A percentile compares a stretch with the other conserved stretches of the same genome.
Conservation (phyloP, 1,140 invertebrate genomes). For the Macrobrachium nipponense region DNA sequence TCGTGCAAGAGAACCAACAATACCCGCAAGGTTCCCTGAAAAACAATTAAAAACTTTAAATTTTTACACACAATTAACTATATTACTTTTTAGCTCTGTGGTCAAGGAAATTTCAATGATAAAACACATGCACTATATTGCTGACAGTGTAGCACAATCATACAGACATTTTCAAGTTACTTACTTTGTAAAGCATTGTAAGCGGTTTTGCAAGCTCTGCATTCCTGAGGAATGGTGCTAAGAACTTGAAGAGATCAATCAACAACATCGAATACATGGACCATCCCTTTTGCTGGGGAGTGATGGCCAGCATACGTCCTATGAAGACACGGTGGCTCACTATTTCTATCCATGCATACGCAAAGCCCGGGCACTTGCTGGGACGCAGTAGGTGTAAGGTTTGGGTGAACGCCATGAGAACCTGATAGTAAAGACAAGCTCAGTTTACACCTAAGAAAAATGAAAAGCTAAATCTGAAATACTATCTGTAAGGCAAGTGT, state of each 20-base stretch:
- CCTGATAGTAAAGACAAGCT: slow-evolving; percentile 69
- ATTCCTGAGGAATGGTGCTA: slow-evolving; percentile 96
- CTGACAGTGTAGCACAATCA: too few species aligned
- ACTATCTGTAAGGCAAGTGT: not conserved
- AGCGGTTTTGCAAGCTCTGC: slow-evolving; percentile 95
- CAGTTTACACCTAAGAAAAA: too few species aligned
- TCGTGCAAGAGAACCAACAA: slow-evolving; percentile 97
- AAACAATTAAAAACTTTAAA: slow-evolving; percentile 38
- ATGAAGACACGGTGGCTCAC: slow-evolving; percentile 97
- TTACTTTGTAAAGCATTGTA: slow-evolving; percentile 86
- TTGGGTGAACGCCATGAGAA: slow-evolving; percentile 90
- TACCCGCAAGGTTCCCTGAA: slow-evolving; percentile 90
- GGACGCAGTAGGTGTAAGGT: slow-evolving; percentile 91
- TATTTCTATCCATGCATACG: slow-evolving; percentile 97
- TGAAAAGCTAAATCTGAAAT: not conserved
- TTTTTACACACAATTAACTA: not conserved
- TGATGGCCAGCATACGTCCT: slow-evolving; percentile 90
- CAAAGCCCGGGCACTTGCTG: slow-evolving; percentile 95
- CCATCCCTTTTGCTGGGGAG: slow-evolving; percentile 77
- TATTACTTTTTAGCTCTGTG: too few species aligned
- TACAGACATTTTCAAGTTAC: not conserved
- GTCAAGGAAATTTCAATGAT: too few species aligned
- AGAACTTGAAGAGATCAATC: slow-evolving; percentile 95
- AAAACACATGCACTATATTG: too few species aligned
- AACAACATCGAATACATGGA: slow-evolving; percentile 83